Conservation (phyloP, 1,140 invertebrate species). For the Microplitis mediator region DNA sequence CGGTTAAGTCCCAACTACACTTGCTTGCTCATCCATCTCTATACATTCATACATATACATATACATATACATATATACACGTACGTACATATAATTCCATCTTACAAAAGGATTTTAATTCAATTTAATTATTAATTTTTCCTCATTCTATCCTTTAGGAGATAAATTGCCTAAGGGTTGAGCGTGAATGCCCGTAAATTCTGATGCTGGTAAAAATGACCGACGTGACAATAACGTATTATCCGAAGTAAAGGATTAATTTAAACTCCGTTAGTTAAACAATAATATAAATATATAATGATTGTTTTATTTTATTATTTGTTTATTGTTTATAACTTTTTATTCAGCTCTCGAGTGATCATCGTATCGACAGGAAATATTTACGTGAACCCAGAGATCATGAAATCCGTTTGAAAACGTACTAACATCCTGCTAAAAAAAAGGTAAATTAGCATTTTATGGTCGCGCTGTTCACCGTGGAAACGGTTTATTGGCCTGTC, state of each 20-base stretch:
- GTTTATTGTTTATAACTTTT: background rate
- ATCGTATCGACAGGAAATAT: background rate
- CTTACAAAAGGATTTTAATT: slow-evolving; percentile 40
- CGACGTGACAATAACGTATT: slow-evolving; percentile 3
- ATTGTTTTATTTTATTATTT: background rate
- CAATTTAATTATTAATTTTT: slow-evolving; percentile 54
- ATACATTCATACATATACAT: too few relatives aligned
- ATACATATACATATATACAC: too few relatives aligned
- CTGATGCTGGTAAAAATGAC: background rate
- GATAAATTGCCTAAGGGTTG: slow-evolving; percentile 38
- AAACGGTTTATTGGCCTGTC: slow-evolving; percentile 59
- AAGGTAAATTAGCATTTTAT: slow-evolving; percentile 57
- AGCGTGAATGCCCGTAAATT: background rate
- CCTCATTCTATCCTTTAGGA: slow-evolving; percentile 41
- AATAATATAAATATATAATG: background rate
- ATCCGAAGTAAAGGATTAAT: background rate
- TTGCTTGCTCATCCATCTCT: slow-evolving; percentile 21
- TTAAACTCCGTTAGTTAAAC: background rate
- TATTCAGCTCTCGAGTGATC: background rate
- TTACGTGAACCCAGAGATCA: slow-evolving; percentile 10
- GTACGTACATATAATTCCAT: background rate
- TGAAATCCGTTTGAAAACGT: slow-evolving; percentile 52
- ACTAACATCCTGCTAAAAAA: slow-evolving; percentile 33
- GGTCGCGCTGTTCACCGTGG: slow-evolving; percentile 41
- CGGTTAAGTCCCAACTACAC: slow-evolving; percentile 22